Evolutionary conservation across 2,888 invertebrate species (phyloP).

Genomic region (Belgica antarctica): DNA sequence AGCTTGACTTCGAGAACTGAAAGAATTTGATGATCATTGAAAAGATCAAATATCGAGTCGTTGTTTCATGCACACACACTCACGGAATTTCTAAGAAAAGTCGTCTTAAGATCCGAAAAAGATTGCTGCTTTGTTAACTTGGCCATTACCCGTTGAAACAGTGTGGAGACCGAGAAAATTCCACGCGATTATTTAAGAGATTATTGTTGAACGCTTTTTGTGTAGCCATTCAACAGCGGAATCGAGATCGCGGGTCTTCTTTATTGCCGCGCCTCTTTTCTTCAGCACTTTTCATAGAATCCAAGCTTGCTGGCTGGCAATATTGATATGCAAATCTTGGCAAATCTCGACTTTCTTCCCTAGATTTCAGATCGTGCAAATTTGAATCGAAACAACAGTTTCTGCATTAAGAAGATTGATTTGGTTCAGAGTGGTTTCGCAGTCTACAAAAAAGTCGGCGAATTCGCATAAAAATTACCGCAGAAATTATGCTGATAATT

Average conservation of each 20-base stretch:
- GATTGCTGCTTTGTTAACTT: not conserved
- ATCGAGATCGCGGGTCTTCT: slow-evolving; percentile 32
- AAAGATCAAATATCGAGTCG: slow-evolving; percentile 41
- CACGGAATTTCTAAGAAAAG: not conserved
- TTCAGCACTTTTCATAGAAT: not conserved
- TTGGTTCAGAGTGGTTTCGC: slow-evolving; percentile 13
- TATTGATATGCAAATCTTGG: not conserved
- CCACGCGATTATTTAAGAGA: slow-evolving; percentile 34
- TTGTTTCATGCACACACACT: slow-evolving; percentile 16
- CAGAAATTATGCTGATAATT: slow-evolving; percentile 40
- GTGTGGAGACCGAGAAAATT: not conserved
- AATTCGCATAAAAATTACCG: slow-evolving; percentile 41
- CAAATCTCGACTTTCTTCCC: not conserved
- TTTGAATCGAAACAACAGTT: not conserved
- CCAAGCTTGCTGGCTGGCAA: not conserved
- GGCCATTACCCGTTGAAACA: not conserved
- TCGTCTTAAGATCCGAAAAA: not conserved
- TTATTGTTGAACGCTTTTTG: slow-evolving; percentile 26
- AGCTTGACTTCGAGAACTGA: not conserved
- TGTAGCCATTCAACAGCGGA: slow-evolving; percentile 1
- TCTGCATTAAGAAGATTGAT: slow-evolving; percentile 41
- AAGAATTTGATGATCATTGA: slow-evolving; percentile 43
- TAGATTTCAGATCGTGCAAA: slow-evolving; percentile 8
- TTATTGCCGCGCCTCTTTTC: not conserved
- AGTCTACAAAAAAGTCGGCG: too few relatives aligned